phyloP scores from a whole-genome alignment of 1,140 invertebrate genomes.

The Cotesia glomerata region DNA sequence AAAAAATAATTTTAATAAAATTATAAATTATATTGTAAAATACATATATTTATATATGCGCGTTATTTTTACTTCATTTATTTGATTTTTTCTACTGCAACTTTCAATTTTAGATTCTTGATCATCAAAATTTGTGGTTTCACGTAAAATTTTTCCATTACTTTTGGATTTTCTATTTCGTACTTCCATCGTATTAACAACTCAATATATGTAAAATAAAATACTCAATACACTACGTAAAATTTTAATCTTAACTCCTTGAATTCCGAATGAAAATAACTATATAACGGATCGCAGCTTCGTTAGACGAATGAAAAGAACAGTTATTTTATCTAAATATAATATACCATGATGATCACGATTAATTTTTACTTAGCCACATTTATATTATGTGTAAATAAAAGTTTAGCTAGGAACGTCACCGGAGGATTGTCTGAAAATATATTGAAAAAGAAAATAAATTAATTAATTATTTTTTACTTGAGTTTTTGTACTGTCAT shows the following conservation, averaged over 20 bases:
- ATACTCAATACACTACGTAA: not conserved
- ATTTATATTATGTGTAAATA: too few species aligned
- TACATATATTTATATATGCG: too few species aligned
- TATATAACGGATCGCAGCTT: not conserved
- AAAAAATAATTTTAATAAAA: not conserved
- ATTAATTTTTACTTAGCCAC: too few species aligned
- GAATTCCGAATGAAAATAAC: not conserved
- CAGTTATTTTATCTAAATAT: not conserved
- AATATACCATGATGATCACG: too few species aligned
- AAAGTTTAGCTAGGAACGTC: too few species aligned
- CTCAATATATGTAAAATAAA: not conserved
- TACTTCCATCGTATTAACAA: constrained; percentile 45
- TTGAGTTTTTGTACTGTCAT: too few species aligned
- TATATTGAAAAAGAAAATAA: too few species aligned
- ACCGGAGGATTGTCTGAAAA: too few species aligned
- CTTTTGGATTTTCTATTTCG: constrained; percentile 48
- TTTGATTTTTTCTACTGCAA: constrained; percentile 7
- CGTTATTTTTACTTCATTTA: constrained; percentile 26
- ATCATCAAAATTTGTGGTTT: constrained; percentile 40
- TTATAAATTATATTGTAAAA: constrained; percentile 8
- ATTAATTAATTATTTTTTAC: too few species aligned
- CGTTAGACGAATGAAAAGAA: not conserved
- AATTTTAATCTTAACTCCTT: not conserved
- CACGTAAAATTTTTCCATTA: constrained; percentile 6
- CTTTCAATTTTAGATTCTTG: constrained; percentile 24